These are phyloP conservation scores for Perithous albicinctus DNA, from an alignment of 2,888 invertebrate genomes.

Conservation along the genomic window DNA sequence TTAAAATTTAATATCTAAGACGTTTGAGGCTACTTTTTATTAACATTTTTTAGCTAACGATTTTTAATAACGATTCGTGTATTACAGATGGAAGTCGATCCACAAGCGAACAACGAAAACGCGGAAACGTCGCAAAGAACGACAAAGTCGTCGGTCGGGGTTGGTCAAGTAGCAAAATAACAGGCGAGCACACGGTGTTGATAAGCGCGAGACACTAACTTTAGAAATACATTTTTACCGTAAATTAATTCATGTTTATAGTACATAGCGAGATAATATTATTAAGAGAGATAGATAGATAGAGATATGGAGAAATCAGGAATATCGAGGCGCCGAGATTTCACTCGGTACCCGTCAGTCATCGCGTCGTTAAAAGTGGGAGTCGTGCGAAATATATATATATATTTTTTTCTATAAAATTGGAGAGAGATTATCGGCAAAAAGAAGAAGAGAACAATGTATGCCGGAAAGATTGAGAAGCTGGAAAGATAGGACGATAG, in stretches of 20 bases:
- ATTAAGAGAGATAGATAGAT: constrained; percentile 47
- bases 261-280: constrained; percentile 59
- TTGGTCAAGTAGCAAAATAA: constrained; percentile 82
- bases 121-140: constrained; percentile 82
- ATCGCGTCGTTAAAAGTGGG: constrained; percentile 35
- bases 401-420: constrained; percentile 39
- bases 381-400: constrained; percentile 47
- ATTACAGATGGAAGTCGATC: constrained; percentile 83
- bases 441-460: neutral
- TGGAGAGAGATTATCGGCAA: neutral
- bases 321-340: constrained; percentile 58
- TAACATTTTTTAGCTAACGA: constrained; percentile 1
- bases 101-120: constrained; percentile 77
- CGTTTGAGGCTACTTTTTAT: neutral
- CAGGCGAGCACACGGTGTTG: constrained; percentile 74
- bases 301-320: constrained; percentile 46
- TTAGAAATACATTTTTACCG: constrained; percentile 64
- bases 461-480: constrained; percentile 2
- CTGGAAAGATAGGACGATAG: neutral
- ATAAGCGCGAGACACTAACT: constrained; percentile 56
- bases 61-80: neutral
- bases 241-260: constrained; percentile 57
- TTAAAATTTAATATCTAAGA: neutral
- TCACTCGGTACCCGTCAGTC: constrained; percentile 25
- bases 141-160: constrained; percentile 77